Evolutionary conservation across 2,113 vertebrate species (phyloP).

Genomic region (Pelmatolapia mariae): DNA sequence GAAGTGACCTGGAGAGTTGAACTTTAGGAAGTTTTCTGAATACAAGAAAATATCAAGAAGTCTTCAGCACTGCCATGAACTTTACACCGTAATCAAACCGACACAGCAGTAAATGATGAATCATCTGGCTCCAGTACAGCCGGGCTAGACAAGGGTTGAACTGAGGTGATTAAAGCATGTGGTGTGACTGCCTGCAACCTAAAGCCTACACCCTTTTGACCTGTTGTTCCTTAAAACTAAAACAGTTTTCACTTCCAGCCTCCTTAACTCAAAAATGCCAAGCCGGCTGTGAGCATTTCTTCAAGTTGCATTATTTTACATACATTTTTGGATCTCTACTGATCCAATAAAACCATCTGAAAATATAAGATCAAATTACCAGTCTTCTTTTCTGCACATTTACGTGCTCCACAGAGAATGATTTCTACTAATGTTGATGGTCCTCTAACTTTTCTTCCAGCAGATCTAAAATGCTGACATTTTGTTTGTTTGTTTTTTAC

Average conservation of each 20-base stretch:
- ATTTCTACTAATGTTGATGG: background rate
- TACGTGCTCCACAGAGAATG: background rate
- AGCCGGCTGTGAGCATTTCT: background rate
- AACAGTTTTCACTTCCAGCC: background rate
- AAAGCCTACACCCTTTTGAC: background rate
- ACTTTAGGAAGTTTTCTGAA: background rate
- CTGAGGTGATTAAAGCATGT: background rate
- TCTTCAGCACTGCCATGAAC: background rate
- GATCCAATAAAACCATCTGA: background rate
- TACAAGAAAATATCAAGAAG: background rate
- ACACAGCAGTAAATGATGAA: background rate
- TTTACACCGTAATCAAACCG: background rate
- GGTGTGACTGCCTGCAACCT: background rate
- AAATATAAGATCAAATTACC: background rate
- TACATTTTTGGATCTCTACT: background rate
- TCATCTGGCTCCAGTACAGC: background rate
- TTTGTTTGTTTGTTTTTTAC: background rate
- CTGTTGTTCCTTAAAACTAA: background rate
- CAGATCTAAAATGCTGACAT: background rate
- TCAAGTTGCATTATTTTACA: background rate
- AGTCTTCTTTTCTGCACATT: background rate
- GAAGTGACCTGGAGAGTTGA: background rate
- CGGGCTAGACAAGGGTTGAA: background rate
- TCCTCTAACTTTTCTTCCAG: background rate
- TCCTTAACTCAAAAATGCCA: background rate